Base-by-base conservation (phyloP, 2,888 invertebrate species). In the Eueremaeus valkanovi region DNA sequence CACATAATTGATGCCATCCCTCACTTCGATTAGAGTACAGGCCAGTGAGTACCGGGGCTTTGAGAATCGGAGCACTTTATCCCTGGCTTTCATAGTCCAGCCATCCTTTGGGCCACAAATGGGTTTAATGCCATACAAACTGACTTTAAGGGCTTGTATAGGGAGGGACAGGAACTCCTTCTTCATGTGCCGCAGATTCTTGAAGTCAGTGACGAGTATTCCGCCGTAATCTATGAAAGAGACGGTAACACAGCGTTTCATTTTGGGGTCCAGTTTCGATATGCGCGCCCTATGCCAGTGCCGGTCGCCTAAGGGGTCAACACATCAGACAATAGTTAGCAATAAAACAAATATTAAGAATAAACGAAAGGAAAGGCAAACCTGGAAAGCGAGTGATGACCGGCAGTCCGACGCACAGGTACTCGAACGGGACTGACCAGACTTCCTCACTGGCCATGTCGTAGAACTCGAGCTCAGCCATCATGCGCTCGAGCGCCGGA, bases 201-300 rank as follows among this genome's bases (percentile, higher is more conserved):
- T 68, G 42, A 13, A 68, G 33, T 68, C 68, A 3, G 24, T 24
- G 27, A 68, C 42, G 3, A 9, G 1, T 11, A 24, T 21, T 0
- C 68, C 68, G 1, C 68, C 68, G 68, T 68, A 68, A 18, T 68
- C 68, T 33, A 68, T 24, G 21, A 68, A 68, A 33, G 68, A 33
- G 3, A 68, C 42, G 24, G 16, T 36, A 24, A 68, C 42, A 16
- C 13, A 6, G 1, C 68, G 40, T 6, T 36, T 42, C 11, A 42
- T n/a, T 3, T 42, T 68, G 13, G 42, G 21, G 16, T 40, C 11
- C 11, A 68, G n/a, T 21, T 40, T 36, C 3, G 21, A n/a, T 24
- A 68, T 42, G 11, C 42, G 36, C 6, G 42, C 68, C 42, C 68
- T 68, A 40, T 68, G 68, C 68, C 68, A 68, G 16, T 36, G 24